Conservation (phyloP, 2,113 vertebrate genomes). For the Pogona vitticeps region DNA sequence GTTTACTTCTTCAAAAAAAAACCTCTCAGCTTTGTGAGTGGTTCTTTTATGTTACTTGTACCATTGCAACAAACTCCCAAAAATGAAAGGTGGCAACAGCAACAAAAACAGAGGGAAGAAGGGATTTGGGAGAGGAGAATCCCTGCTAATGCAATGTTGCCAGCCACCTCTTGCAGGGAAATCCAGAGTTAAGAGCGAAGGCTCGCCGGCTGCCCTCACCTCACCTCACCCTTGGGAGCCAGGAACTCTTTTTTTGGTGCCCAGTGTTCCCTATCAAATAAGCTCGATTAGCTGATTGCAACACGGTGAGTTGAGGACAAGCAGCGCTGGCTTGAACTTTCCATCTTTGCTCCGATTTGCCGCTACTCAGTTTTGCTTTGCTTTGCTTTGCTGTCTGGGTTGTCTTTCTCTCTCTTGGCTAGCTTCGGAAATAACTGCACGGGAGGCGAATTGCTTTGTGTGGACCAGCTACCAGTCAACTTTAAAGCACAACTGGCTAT, state of each 20-base stretch:
- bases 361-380: neutral
- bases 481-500: too few species aligned
- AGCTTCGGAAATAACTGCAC: too few species aligned
- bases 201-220: neutral
- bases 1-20: neutral
- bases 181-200: constrained; percentile 23
- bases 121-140: neutral
- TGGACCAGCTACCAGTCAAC: too few species aligned
- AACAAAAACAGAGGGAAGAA: too few species aligned
- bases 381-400: too few species aligned
- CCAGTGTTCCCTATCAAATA: neutral
- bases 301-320: constrained; percentile 7
- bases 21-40: constrained; percentile 7
- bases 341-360: neutral
- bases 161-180: neutral
- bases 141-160: neutral
- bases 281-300: neutral
- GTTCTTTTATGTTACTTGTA: constrained; percentile 7
- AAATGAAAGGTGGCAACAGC: neutral
- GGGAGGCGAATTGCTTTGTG: too few species aligned
- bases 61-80: constrained; percentile 25
- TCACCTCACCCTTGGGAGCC: neutral
- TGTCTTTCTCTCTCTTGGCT: too few species aligned
- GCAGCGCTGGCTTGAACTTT: neutral
- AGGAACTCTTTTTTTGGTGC: neutral